phyloP scores from a whole-genome alignment of 2,797 vertebrate genomes.

The Rhabdophis nuchalis region DNA sequence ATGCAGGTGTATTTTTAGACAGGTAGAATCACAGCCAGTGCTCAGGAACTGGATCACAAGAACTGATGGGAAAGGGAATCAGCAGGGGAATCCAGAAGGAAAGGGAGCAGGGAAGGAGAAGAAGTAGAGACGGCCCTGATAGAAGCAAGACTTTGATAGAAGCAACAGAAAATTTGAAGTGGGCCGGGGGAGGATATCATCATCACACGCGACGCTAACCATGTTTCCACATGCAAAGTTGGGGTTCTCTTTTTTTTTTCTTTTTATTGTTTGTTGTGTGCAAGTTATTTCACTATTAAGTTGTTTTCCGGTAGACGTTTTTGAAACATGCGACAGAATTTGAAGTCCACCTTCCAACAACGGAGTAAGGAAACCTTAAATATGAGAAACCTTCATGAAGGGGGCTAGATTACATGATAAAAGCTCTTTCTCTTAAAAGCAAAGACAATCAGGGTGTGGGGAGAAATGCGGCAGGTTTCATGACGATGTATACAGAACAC shows the following conservation, averaged over 20 bases:
- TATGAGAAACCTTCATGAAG: not conserved
- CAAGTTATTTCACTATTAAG: constrained; percentile 14
- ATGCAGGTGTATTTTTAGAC: constrained; percentile 20
- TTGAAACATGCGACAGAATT: not conserved
- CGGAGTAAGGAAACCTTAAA: not conserved
- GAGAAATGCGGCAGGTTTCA: not conserved
- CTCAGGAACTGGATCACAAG: constrained; percentile 8
- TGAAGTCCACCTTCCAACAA: not conserved
- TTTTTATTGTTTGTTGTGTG: not conserved
- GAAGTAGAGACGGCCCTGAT: not conserved
- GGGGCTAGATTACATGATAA: not conserved
- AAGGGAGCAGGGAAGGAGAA: not conserved
- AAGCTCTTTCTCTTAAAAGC: not conserved
- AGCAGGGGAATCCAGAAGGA: not conserved
- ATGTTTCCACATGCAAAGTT: constrained; percentile 20
- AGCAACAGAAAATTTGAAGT: not conserved
- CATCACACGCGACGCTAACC: not conserved
- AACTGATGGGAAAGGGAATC: not conserved
- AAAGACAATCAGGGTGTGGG: not conserved
- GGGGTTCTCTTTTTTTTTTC: not conserved
- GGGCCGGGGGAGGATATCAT: not conserved
- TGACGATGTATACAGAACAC: not conserved
- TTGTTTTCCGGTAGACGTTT: not conserved
- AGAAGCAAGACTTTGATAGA: not conserved
- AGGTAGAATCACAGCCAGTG: not conserved